Evolutionary conservation across 1,140 invertebrate species (phyloP).

Genomic region (Lasaia peninsularis): DNA sequence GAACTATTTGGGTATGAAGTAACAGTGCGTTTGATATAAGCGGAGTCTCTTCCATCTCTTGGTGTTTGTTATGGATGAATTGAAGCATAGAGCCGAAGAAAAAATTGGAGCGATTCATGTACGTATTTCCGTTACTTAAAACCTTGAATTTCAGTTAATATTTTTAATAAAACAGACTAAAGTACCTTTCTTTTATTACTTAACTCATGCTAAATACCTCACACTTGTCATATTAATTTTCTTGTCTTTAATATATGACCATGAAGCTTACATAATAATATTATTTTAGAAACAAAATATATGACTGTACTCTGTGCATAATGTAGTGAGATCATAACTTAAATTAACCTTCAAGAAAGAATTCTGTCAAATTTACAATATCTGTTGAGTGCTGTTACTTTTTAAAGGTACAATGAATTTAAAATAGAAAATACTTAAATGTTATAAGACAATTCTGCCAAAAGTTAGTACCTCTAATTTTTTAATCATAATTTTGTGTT

Average conservation of each 20-base stretch:
- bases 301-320: not conserved
- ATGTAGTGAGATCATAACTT: not conserved
- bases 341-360: not conserved
- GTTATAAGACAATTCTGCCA: no score
- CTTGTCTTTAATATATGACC: slow-evolving; percentile 25
- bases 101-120: slow-evolving; percentile 63
- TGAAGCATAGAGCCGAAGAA: slow-evolving; percentile 59
- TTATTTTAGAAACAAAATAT: slow-evolving; percentile 12
- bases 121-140: slow-evolving; percentile 32
- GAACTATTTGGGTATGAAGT: slow-evolving; percentile 55
- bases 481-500: no score
- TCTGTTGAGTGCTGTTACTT: not conserved
- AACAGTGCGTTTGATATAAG: slow-evolving; percentile 39
- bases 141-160: not conserved
- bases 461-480: no score
- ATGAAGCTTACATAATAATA: slow-evolving; percentile 53
- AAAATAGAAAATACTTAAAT: no score
- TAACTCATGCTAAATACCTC: not conserved
- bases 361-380: not conserved
- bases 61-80: slow-evolving; percentile 57
- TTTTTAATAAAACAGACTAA: not conserved
- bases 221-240: not conserved
- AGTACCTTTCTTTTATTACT: not conserved
- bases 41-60: slow-evolving; percentile 34
- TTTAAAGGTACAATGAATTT: no score